Evolutionary conservation across 2,888 invertebrate species (phyloP).

Genomic region (Vesta saturnalis): DNA sequence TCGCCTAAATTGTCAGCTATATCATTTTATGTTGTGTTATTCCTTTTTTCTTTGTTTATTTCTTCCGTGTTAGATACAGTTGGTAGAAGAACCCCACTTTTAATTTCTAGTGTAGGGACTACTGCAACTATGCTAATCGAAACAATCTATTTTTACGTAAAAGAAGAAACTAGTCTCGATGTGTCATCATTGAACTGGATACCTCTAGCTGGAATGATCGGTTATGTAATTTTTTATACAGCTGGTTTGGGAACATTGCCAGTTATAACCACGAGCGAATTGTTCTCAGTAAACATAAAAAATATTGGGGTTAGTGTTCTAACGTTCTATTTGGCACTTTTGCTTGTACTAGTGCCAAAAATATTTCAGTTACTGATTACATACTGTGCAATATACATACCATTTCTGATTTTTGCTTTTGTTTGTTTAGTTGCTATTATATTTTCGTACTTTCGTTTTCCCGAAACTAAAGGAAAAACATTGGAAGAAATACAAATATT

Average conservation of each 20-base stretch:
- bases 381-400: slow-evolving; percentile 49
- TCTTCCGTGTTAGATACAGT: slow-evolving; percentile 54
- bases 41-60: slow-evolving; percentile 51
- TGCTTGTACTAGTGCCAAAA: slow-evolving; percentile 50
- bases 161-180: slow-evolving; percentile 30
- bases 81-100: slow-evolving; percentile 56
- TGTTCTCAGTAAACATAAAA: slow-evolving; percentile 53
- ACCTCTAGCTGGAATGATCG: slow-evolving; percentile 46
- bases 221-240: slow-evolving; percentile 44
- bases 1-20: slow-evolving; percentile 57
- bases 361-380: slow-evolving; percentile 52
- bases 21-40: slow-evolving; percentile 60
- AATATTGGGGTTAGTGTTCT: slow-evolving; percentile 50
- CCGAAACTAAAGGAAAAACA: slow-evolving; percentile 53
- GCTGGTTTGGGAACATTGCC: slow-evolving; percentile 47
- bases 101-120: slow-evolving; percentile 61
- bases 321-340: slow-evolving; percentile 49
- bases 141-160: not conserved
- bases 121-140: not conserved
- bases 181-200: slow-evolving; percentile 43
- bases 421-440: slow-evolving; percentile 47
- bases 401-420: slow-evolving; percentile 51
- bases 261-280: slow-evolving; percentile 48
- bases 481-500: slow-evolving; percentile 53
- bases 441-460: slow-evolving; percentile 51